Base-by-base conservation (phyloP, 2,797 vertebrate genomes). In the Phoeniculus purpureus region DNA sequence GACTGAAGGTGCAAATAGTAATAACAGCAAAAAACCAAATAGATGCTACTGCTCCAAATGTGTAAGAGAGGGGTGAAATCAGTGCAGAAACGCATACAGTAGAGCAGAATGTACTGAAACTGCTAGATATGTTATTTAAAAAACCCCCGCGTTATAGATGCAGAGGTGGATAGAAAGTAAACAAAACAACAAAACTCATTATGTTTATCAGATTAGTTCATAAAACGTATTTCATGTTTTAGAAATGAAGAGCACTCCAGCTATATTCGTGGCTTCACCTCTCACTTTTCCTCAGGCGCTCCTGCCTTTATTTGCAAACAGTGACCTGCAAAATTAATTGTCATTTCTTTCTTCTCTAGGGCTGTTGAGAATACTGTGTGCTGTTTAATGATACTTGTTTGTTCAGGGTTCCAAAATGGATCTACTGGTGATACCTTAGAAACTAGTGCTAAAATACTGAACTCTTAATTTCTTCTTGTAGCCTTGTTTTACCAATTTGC, bases 321-420 rank as follows among this genome's bases (percentile, higher is more conserved):
- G 0, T 64, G 66, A 90, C 51, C 68, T 0, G 0, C 68, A 80
- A 80, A 90, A 81, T 58, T 86, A 84, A 43, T 84, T 0, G 0
- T 67, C 0, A 20, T 84, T 84, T 76, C 40, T 86, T 79, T 93
- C 56, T 90, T 88, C 65, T 88, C 31, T 47, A 32, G 47, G 50
- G 12, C 37, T 80, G 21, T 67, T 82, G 62, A 75, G 43, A 22
- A n/a, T 6, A 58, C 5, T 31, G 15, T 58, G 14, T 64, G 7
- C 47, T 65, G 10, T 68, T 92, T 37, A 78, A 65, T 81, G 47
- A 29, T 83, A 58, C n/a, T 87, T 91, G 52, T 71, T 85, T 88
- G 29, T 80, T 94, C 54, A 34, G 3, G 16, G 6, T 61, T 83
- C 58, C n/a, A 68, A 34, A 83, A 61, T 68, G 43, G 23, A 72